Evolutionary conservation across 2,113 vertebrate genomes (phyloP).

Genomic region (Plecturocebus donacophilus): DNA sequence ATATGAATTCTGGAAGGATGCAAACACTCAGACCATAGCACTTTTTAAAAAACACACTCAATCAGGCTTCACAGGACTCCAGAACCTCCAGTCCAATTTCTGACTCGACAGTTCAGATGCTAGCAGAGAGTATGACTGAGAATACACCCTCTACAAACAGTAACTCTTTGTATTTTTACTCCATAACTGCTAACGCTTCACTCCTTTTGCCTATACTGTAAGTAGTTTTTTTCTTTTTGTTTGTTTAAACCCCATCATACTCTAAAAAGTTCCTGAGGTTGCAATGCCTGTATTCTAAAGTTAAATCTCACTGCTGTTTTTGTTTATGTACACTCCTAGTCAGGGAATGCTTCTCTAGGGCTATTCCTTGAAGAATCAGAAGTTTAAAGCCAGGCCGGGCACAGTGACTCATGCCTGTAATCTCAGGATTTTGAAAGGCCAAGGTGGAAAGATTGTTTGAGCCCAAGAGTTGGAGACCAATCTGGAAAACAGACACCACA

Average conservation of each 20-base stretch:
- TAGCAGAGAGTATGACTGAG: neutral
- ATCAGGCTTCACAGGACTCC: neutral
- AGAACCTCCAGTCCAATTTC: neutral
- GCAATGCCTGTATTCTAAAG: neutral
- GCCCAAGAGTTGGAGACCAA: no score
- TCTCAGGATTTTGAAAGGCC: no score
- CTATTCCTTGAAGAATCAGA: neutral
- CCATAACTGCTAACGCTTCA: neutral
- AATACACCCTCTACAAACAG: neutral
- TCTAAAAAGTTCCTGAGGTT: neutral
- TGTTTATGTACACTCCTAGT: neutral
- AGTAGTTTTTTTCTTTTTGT: neutral
- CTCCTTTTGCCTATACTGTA: neutral
- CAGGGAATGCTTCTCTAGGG: neutral
- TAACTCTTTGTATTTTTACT: neutral
- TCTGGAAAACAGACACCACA: no score
- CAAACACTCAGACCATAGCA: neutral
- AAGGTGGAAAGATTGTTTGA: no score
- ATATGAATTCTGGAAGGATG: neutral
- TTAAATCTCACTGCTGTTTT: neutral
- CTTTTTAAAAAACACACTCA: slow-evolving; percentile 5
- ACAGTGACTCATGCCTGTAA: no score
- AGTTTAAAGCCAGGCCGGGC: neutral
- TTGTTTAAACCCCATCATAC: neutral
- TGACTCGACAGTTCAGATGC: neutral